Conservation (phyloP, 2,888 invertebrate genomes). For the Xestobium rufovillosum region DNA sequence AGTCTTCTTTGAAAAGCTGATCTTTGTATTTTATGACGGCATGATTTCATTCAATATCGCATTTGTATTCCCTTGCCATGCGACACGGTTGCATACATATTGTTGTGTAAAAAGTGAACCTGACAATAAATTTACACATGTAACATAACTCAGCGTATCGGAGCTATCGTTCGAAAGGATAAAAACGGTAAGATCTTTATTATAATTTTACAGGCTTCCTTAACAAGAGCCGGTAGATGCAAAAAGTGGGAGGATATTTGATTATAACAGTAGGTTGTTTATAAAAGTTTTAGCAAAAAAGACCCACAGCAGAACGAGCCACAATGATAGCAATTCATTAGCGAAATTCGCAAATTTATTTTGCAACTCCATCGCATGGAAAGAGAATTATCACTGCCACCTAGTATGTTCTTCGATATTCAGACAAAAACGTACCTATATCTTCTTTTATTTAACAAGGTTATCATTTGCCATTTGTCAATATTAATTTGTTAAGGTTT, state of each 20-base stretch:
- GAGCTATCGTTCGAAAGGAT: conserved; percentile 24
- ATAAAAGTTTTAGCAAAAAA: conserved; percentile 33
- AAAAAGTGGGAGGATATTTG: conserved; percentile 24
- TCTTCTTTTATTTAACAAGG: too few species aligned
- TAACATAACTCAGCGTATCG: conserved; percentile 32
- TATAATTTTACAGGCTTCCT: conserved; percentile 37
- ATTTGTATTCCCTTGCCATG: conserved; percentile 28
- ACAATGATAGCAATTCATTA: conserved; percentile 28
- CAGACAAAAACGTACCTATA: too few species aligned
- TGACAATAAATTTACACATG: conserved; percentile 34
- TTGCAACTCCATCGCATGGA: too few species aligned
- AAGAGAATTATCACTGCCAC: too few species aligned
- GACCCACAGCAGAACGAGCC: conserved; percentile 32
- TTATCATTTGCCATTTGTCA: too few species aligned
- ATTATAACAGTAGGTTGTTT: conserved; percentile 31
- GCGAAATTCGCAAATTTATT: conserved; percentile 30
- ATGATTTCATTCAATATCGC: conserved; percentile 26
- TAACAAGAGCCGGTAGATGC: conserved; percentile 26
- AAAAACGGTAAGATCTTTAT: conserved; percentile 38
- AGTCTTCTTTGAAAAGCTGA: conserved; percentile 9
- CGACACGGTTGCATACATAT: conserved; percentile 29
- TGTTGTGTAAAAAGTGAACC: conserved; percentile 30
- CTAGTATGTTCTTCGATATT: too few species aligned
- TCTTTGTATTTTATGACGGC: conserved; percentile 26
- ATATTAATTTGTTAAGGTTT: too few species aligned